Evolutionary conservation across 2,888 invertebrate species (phyloP).

Genomic region (Steinernema carpocapsae): DNA sequence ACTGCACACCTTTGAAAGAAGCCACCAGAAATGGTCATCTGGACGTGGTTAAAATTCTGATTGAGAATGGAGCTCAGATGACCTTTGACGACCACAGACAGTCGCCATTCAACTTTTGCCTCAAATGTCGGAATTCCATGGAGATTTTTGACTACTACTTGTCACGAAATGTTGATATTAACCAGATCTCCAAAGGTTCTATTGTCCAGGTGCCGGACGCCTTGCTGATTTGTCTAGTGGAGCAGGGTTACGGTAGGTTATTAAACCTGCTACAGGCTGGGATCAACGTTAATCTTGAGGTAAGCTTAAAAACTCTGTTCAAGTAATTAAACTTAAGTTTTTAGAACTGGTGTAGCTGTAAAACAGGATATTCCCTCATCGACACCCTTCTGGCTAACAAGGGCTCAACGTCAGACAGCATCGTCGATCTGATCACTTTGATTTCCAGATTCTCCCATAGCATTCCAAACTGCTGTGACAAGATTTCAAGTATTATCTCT

Average conservation of each 20-base stretch:
- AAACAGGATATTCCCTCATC: slow-evolving; percentile 1
- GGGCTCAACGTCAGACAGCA: not conserved
- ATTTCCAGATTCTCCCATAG: not conserved
- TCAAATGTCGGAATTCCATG: not conserved
- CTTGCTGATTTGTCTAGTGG: not conserved
- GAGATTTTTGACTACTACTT: not conserved
- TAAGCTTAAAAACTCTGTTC: not conserved
- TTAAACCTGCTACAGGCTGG: not conserved
- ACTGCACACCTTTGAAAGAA: slow-evolving; percentile 27
- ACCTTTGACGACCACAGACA: not conserved
- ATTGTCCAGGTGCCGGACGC: not conserved
- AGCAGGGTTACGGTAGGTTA: slow-evolving; percentile 11
- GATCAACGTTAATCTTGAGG: not conserved
- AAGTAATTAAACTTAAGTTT: not conserved
- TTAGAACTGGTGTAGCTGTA: slow-evolving; percentile 22
- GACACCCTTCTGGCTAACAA: not conserved
- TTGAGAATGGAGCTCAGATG: slow-evolving; percentile 16
- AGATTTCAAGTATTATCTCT: not conserved
- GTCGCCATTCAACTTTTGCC: not conserved
- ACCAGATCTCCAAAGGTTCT: slow-evolving; percentile 5
- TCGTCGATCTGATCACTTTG: not conserved
- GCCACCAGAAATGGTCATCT: not conserved
- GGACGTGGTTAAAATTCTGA: not conserved
- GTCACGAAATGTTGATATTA: not conserved
- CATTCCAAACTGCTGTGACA: slow-evolving; percentile 16